Base-by-base conservation (phyloP, 2,888 invertebrate species). In the Drosophila borborema region DNA sequence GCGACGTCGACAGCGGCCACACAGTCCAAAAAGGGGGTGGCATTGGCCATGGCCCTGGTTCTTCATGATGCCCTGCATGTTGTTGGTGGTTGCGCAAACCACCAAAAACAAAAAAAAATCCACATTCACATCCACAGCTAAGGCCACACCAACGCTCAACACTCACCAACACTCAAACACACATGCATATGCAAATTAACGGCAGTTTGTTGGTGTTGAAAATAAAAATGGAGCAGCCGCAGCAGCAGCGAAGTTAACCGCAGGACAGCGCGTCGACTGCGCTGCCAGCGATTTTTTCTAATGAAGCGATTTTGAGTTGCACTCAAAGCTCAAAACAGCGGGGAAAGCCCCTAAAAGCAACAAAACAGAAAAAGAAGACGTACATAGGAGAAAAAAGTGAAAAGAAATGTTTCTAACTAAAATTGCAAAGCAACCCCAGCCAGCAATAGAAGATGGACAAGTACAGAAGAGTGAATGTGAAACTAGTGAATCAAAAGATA, bases 151-250 rank as follows among this genome's bases (percentile, higher is more conserved):
- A 56, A 76, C 60, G 51, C 43, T 58, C 56, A 56, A 5, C 36
- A 63, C 60, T 59, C 63, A 43, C 51, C 20, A 46, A 34, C 34
- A 51, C 49, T 34, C 41, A 28, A 40, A 62, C 54, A 43, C 51
- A 14, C 68, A 69, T 54, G 68, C 63, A 72, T 77, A 86, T 83
- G 86, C 85, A 85, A 85, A 85, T 90, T 89, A 90, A 90, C 74
- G 81, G 76, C 69, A 81, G 76, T 75, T 71, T 77, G 69, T 70
- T 69, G 70, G 64, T 75, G 89, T 89, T 81, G 86, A 75, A 85
- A 90, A 85, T 85, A 85, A 85, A 85, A 85, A 85, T 85, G 85
- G 85, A 87, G 89, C 90, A 89, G 86, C 85, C 73, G 66, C 74
- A 48, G 60, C 70, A n/a, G 48, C 28, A 59, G 64, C 64, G 71